These are phyloP conservation scores for Metopia argyrocephala DNA, from an alignment of 2,888 invertebrate species.

Conservation along the genomic window DNA sequence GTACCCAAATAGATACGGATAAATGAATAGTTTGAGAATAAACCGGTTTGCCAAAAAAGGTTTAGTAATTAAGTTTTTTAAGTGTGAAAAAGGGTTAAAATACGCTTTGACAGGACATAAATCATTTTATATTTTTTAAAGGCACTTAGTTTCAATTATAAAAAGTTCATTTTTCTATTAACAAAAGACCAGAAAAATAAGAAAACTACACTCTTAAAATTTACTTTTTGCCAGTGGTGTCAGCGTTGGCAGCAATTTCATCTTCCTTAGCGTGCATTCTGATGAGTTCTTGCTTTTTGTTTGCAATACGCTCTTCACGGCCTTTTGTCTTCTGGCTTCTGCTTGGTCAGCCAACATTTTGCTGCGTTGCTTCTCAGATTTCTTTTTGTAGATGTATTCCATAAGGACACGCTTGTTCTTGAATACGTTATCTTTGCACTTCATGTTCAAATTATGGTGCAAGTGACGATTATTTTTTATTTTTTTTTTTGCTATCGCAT, in stretches of 20 bases:
- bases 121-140: too few species aligned
- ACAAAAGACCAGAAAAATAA: constrained; percentile 46
- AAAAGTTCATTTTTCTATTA: constrained; percentile 49
- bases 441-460: constrained; percentile 99
- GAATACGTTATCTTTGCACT: constrained; percentile 98
- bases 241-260: constrained; percentile 86
- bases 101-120: too few species aligned
- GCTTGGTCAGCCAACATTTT: constrained; percentile 99
- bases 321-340: constrained; percentile 97
- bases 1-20: too few species aligned
- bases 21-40: too few species aligned
- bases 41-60: too few species aligned
- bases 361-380: constrained; percentile 98
- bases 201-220: constrained; percentile 41
- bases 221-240: constrained; percentile 70
- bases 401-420: constrained; percentile 99
- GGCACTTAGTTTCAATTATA: constrained; percentile 56
- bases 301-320: constrained; percentile 95
- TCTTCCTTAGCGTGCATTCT: constrained; percentile 93
- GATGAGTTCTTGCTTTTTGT: constrained; percentile 94
- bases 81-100: too few species aligned
- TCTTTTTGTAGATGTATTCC: constrained; percentile 99
- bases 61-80: too few species aligned
- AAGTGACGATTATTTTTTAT: constrained; percentile 98
- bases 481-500: constrained; percentile 98